Percentiles rank a stretch among this genome's conserved stretches.
Conservation (phyloP, 1,140 invertebrate genomes). For the Frieseomelitta varia region DNA sequence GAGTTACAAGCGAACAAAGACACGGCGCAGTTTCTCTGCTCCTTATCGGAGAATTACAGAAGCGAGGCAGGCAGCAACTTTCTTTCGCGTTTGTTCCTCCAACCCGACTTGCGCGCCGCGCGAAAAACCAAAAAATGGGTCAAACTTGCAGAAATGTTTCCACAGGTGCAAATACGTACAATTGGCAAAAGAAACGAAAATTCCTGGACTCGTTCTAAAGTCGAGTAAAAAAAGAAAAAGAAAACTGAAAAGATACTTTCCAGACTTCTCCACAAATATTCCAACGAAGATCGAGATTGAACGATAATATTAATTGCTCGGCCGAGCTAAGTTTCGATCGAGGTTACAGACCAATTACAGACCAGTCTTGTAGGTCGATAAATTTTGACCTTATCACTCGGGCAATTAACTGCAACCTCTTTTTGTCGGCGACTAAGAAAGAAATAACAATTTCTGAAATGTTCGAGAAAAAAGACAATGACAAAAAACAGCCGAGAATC, state of each 20-base stretch:
- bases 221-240: background rate
- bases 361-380: background rate
- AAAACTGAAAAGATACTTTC: background rate
- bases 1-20: background rate
- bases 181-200: background rate
- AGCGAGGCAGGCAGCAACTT: no score
- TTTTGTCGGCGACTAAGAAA: background rate
- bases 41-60: slow-evolving; percentile 5
- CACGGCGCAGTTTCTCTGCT: background rate
- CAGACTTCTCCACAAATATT: background rate
- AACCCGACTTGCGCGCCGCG: background rate
- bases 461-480: background rate
- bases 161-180: background rate
- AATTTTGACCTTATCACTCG: background rate
- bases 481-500: background rate
- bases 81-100: slow-evolving; percentile 10
- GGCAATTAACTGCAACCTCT: background rate
- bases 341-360: background rate
- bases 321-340: no score
- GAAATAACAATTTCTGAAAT: background rate
- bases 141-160: background rate
- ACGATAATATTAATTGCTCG: background rate
- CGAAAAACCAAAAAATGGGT: no score
- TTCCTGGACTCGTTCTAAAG: background rate
- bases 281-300: background rate